Conservation (phyloP, 2,797 vertebrate species). For the Valencia hispanica region DNA sequence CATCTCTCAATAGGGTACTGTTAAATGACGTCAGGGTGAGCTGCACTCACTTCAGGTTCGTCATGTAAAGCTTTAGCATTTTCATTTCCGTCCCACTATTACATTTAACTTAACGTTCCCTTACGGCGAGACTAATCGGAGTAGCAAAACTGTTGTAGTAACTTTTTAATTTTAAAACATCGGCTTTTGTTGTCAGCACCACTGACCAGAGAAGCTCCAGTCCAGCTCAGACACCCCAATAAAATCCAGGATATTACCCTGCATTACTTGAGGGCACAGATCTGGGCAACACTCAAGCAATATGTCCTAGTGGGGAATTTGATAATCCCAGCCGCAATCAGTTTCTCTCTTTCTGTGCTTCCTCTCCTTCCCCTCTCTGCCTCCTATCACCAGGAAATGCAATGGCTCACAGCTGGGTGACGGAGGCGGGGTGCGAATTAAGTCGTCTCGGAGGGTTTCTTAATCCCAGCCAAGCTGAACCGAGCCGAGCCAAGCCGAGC, state of each 20-base stretch:
- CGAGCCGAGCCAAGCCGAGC: constrained; percentile 35
- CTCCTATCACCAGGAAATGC: constrained; percentile 20
- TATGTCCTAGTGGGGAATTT: not conserved
- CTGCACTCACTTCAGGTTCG: no score
- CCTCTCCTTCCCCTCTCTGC: constrained; percentile 13
- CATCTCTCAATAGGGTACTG: no score
- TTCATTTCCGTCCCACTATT: no score
- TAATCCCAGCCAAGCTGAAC: constrained; percentile 51
- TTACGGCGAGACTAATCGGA: no score
- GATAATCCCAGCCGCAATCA: constrained; percentile 18
- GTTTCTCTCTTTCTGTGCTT: constrained; percentile 10
- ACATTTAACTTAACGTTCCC: no score
- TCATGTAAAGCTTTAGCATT: no score
- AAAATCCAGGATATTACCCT: not conserved
- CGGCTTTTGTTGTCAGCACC: not conserved
- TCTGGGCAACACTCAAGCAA: constrained; percentile 1
- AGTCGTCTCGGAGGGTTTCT: constrained; percentile 49
- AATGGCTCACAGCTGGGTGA: constrained; percentile 43
- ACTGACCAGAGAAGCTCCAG: not conserved
- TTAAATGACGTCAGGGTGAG: no score
- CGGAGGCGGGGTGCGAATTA: constrained; percentile 44
- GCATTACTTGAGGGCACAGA: not conserved
- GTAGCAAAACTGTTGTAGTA: no score
- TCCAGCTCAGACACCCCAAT: not conserved
- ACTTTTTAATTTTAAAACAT: not conserved